Conservation (phyloP, 1,140 invertebrate genomes). For the Apocrypta bakeri region DNA sequence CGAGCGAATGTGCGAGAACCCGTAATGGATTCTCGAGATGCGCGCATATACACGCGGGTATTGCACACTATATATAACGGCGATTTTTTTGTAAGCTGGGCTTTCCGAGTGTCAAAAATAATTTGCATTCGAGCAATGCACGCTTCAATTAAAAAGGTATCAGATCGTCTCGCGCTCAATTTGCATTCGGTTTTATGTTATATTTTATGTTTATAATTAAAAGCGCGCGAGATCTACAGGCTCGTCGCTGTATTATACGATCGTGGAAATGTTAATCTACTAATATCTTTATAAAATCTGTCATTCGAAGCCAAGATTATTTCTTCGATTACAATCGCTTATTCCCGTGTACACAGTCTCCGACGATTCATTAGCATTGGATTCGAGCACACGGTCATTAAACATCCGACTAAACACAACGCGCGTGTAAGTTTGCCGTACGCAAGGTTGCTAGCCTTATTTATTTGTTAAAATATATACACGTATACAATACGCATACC, state of each 20-base stretch:
- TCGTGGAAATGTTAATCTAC: not conserved
- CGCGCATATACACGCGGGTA: slow-evolving; percentile 18
- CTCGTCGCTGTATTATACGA: too few relatives aligned
- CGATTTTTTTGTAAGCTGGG: not conserved
- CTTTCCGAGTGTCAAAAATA: slow-evolving; percentile 36
- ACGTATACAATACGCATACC: too few relatives aligned
- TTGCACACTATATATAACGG: not conserved
- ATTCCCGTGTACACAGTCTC: too few relatives aligned
- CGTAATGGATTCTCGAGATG: slow-evolving; percentile 61
- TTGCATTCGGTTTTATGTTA: slow-evolving; percentile 18
- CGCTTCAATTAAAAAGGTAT: slow-evolving; percentile 45
- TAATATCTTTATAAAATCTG: not conserved
- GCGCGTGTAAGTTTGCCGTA: slow-evolving; percentile 13
- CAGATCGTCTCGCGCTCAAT: not conserved
- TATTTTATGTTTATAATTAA: slow-evolving; percentile 16
- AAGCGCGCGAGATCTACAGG: not conserved
- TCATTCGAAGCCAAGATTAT: not conserved
- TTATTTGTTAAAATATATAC: slow-evolving; percentile 11
- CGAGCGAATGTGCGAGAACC: slow-evolving; percentile 53
- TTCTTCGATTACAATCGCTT: too few relatives aligned
- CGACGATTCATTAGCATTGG: too few relatives aligned
- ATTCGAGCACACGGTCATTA: not conserved
- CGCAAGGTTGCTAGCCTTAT: slow-evolving; percentile 20
- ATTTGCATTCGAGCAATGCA: slow-evolving; percentile 36
- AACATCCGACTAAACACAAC: slow-evolving; percentile 3